These are phyloP conservation scores for Sturnus vulgaris DNA, from an alignment of 2,113 vertebrate genomes.

Conservation along the genomic window DNA sequence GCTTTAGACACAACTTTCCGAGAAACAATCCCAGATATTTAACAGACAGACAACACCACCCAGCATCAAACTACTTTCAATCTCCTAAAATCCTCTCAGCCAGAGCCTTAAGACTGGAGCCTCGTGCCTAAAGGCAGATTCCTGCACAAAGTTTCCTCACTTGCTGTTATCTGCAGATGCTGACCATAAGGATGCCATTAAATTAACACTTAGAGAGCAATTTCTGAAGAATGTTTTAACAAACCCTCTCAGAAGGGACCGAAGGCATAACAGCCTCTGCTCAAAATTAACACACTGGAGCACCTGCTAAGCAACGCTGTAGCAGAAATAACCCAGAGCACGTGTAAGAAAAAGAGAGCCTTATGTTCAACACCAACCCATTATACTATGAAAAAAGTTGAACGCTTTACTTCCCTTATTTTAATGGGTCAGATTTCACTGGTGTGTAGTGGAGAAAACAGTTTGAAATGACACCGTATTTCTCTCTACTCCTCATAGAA, in stretches of 20 bases:
- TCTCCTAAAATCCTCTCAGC: neutral
- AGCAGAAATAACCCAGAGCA: neutral
- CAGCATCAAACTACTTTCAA: neutral
- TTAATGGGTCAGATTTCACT: neutral
- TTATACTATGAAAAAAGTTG: neutral
- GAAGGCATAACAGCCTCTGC: neutral
- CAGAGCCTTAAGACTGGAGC: neutral
- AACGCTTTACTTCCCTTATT: neutral
- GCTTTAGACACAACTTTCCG: neutral
- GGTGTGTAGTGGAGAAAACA: neutral
- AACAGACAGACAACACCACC: neutral
- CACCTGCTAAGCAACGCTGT: neutral
- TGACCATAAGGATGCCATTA: neutral
- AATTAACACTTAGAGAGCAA: neutral
- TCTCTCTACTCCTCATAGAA: neutral
- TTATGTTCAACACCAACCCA: neutral
- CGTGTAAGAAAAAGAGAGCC: accelerated
- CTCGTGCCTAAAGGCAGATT: neutral
- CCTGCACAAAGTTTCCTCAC: neutral
- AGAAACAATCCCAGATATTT: neutral
- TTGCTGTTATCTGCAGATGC: neutral
- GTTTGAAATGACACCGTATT: neutral
- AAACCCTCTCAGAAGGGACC: neutral
- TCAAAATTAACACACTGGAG: neutral
- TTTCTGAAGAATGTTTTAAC: neutral